Base-by-base conservation (phyloP, 2,888 invertebrate species). In the Hydriomena furcata region DNA sequence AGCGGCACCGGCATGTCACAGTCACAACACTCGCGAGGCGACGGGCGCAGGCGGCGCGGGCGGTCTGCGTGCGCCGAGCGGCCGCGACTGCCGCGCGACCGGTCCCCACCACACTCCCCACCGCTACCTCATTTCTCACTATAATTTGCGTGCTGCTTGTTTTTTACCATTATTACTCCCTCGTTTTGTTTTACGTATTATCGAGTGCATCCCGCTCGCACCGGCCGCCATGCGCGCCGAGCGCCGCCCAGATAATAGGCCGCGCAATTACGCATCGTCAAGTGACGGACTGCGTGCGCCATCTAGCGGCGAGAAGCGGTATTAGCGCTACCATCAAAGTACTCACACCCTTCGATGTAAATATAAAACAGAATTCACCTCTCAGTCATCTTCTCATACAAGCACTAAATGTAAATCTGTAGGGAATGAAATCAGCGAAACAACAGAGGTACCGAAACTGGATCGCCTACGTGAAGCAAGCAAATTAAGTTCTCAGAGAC, bases 141-240 rank as follows among this genome's bases (percentile, higher is more conserved):
- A 88, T 90, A 90, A 90, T 90, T 90, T 90, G 89, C 90, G 90
- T 90, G 88, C 80, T 89, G 88, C 81, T 89, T 86, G 88, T 90
- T 90, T 90, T 90, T 90, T 88, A 89, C 86, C 86, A 88, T 91
- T 88, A 90, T 89, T 89, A 89, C 89, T 87, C 85, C 89, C 91
- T 86, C 88, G 90, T 89, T 89, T 89, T 89, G 89, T 89, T 90
- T 88, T 87, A 89, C 88, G 89, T 87, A 86, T 89, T 89, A 89
- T 88, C 89, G 89, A 89, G 87, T 89, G 89, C 90, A 90, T 89
- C 90, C 90, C 89, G 90, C 89, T 90, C 89, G 83, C 91, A 89
- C 89, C 81, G 86, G 83, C 89, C 83, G 88, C 89, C 88, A 88
- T 88, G 86, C 86, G 81, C 86, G 81, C 65, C 67, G 81, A 82